A percentile compares a stretch with the other conserved stretches of the same genome.
Conservation (phyloP, 1,140 invertebrate species). For the Drosophila mauritiana region DNA sequence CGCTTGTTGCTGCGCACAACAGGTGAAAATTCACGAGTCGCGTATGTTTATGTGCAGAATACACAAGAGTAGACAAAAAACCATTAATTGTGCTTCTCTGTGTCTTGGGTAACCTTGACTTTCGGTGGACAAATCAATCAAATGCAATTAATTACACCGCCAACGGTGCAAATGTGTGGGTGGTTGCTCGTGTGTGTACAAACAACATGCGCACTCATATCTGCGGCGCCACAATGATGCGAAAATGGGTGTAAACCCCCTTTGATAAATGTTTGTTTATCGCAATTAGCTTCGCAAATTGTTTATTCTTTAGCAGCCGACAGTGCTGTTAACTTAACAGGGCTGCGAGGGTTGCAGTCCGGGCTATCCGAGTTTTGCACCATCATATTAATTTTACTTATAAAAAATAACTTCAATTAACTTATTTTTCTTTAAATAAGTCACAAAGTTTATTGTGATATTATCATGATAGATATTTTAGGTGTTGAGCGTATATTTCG, state of each 20-base stretch:
- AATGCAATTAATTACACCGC: slow-evolving; percentile 25
- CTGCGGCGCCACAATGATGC: not conserved
- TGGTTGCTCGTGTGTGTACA: not conserved
- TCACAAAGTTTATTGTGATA: no score
- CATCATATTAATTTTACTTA: not conserved
- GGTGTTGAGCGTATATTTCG: no score
- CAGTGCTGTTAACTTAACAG: not conserved
- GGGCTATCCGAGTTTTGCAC: not conserved
- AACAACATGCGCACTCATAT: not conserved
- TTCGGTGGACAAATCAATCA: slow-evolving; percentile 22
- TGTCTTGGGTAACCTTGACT: not conserved
- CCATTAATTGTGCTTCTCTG: not conserved
- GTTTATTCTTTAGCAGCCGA: not conserved
- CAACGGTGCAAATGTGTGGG: not conserved
- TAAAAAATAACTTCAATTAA: not conserved
- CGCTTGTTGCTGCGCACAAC: slow-evolving; percentile 66
- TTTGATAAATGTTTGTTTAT: not conserved
- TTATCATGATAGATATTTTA: no score
- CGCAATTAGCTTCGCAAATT: not conserved
- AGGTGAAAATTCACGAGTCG: slow-evolving; percentile 51
- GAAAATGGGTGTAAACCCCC: not conserved
- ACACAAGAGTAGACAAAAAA: not conserved
- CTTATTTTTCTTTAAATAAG: no score
- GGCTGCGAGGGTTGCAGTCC: not conserved
- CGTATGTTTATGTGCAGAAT: slow-evolving; percentile 6